Evolutionary conservation across 2,113 vertebrate genomes (phyloP).

Genomic region (Vidua macroura): DNA sequence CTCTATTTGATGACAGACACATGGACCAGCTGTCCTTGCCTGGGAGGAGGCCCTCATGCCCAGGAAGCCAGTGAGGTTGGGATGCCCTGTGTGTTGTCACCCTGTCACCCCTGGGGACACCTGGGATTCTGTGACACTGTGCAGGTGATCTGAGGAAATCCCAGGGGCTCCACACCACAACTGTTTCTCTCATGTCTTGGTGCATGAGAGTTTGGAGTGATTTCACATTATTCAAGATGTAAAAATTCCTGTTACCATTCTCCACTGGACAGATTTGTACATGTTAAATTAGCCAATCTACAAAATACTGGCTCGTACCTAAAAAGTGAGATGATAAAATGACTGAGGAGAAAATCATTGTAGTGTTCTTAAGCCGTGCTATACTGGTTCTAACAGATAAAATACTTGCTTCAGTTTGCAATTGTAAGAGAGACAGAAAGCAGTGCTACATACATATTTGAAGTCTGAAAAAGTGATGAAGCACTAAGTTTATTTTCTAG

Average conservation of each 20-base stretch:
- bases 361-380: neutral
- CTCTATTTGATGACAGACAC: neutral
- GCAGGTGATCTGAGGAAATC: neutral
- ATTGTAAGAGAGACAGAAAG: neutral
- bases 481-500: neutral
- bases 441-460: neutral
- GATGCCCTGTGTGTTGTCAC: neutral
- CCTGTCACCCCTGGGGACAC: neutral
- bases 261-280: neutral
- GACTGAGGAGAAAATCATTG: neutral
- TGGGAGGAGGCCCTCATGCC: neutral
- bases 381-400: neutral
- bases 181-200: neutral
- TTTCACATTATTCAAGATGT: neutral
- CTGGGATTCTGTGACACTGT: neutral
- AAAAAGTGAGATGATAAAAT: neutral
- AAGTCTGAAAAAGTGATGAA: neutral
- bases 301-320: neutral
- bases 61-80: neutral
- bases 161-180: neutral
- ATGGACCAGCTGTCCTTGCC: neutral
- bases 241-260: neutral
- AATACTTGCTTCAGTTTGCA: neutral
- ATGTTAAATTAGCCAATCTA: neutral
- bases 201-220: neutral